Percentiles rank a stretch among this genome's conserved stretches.
These are phyloP conservation scores for Spialia ferax DNA, from an alignment of 2,888 invertebrate species.

Conservation along the genomic window DNA sequence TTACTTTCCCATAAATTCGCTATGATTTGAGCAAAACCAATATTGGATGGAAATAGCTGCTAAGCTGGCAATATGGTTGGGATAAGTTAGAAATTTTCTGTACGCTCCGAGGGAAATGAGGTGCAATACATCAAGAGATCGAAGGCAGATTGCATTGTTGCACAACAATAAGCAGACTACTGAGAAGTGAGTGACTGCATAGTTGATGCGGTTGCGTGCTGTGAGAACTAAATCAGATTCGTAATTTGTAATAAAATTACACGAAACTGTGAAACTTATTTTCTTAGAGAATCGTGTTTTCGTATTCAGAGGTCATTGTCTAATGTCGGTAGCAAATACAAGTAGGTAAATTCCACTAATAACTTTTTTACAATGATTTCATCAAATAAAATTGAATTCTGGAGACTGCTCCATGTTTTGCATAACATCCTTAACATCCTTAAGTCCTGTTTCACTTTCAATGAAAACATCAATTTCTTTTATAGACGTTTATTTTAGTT, in stretches of 20 bases:
- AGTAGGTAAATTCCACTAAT: too few relatives aligned
- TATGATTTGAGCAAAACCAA: slow-evolving; percentile 82
- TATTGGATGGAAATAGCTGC: slow-evolving; percentile 73
- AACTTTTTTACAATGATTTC: too few relatives aligned
- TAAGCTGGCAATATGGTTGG: slow-evolving; percentile 69
- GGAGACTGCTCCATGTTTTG: too few relatives aligned
- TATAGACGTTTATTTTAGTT: slow-evolving; percentile 24
- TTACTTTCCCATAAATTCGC: slow-evolving; percentile 76
- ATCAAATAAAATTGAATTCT: too few relatives aligned
- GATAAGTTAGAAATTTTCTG: slow-evolving; percentile 56
- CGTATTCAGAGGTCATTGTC: neutral
- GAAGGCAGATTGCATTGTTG: slow-evolving; percentile 79
- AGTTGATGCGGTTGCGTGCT: slow-evolving; percentile 76
- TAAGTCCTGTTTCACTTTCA: neutral
- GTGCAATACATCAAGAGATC: slow-evolving; percentile 77
- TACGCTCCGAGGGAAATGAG: slow-evolving; percentile 72
- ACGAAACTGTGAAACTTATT: slow-evolving; percentile 43
- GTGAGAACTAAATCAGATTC: slow-evolving; percentile 78
- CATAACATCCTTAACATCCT: too few relatives aligned
- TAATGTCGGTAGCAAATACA: neutral
- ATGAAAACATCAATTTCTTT: neutral
- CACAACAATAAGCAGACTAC: slow-evolving; percentile 71
- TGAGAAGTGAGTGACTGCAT: slow-evolving; percentile 67
- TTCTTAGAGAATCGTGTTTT: slow-evolving; percentile 40
- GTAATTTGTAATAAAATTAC: slow-evolving; percentile 70